A percentile compares a stretch with the other conserved stretches of the same genome.
These are phyloP conservation scores for Rhaphigaster nebulosa DNA, from an alignment of 2,888 invertebrate genomes.

Conservation along the genomic window DNA sequence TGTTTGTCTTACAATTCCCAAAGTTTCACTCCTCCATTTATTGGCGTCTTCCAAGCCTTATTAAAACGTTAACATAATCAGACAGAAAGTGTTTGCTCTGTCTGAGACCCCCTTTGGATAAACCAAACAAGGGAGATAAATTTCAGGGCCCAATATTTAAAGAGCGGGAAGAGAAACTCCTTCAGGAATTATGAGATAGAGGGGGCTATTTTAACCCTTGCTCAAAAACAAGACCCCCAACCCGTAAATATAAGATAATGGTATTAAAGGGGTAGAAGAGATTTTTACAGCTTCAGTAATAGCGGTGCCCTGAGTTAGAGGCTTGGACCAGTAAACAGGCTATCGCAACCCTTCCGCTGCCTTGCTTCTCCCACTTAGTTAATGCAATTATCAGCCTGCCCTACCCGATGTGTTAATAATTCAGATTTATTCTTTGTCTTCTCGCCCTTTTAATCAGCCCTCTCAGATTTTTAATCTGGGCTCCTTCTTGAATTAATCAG, in stretches of 20 bases:
- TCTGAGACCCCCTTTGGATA: conserved; percentile 27
- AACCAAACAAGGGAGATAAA: conserved; percentile 55
- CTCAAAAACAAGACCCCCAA: conserved; percentile 56
- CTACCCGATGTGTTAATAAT: conserved; percentile 40
- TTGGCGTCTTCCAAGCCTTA: not conserved
- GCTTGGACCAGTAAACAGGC: conserved; percentile 28
- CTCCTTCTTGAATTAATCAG: not conserved
- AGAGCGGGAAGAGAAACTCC: conserved; percentile 49
- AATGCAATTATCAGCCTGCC: conserved; percentile 35
- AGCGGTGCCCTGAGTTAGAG: conserved; percentile 49
- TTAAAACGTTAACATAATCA: conserved; percentile 42
- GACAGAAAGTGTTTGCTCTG: conserved; percentile 46
- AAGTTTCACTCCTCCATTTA: not conserved
- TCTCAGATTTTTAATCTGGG: conserved; percentile 30
- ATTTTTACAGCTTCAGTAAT: conserved; percentile 45
- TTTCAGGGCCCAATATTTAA: conserved; percentile 54
- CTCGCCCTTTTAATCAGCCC: conserved; percentile 41
- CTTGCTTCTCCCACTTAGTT: not conserved
- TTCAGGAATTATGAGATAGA: conserved; percentile 57
- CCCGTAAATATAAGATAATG: conserved; percentile 59
- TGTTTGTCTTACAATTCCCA: not conserved
- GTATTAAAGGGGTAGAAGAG: conserved; percentile 57
- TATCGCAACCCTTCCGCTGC: conserved; percentile 42
- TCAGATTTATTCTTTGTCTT: conserved; percentile 49
- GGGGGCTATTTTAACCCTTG: conserved; percentile 59